Conservation (phyloP, 2,888 invertebrate genomes). For the Aphodius sticticus region DNA sequence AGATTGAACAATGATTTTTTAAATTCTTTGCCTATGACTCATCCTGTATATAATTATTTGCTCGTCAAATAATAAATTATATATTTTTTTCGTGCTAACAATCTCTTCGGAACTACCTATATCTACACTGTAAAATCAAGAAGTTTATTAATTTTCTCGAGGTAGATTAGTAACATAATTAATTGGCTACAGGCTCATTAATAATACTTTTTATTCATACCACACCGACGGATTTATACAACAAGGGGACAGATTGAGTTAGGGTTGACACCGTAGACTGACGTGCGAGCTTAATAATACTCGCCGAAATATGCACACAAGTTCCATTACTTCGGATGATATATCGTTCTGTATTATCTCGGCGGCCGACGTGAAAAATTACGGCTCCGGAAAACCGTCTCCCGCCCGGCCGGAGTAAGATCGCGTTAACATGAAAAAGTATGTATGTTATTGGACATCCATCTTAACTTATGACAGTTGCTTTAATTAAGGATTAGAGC, state of each 20-base stretch:
- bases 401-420: background rate
- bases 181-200: background rate
- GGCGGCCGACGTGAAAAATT: background rate
- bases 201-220: background rate
- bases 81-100: too few relatives aligned
- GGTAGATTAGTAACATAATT: background rate
- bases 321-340: background rate
- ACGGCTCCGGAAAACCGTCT: background rate
- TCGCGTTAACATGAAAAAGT: background rate
- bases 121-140: too few relatives aligned
- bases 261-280: background rate
- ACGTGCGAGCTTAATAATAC: background rate
- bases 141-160: too few relatives aligned
- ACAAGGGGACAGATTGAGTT: background rate
- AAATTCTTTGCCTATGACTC: too few relatives aligned
- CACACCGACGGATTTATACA: background rate
- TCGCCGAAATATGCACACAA: background rate
- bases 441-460: background rate
- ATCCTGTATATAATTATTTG: too few relatives aligned
- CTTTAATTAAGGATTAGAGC: background rate
- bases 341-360: background rate
- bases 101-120: too few relatives aligned
- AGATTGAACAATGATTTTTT: too few relatives aligned
- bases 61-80: too few relatives aligned
- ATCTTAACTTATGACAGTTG: background rate